Base-by-base conservation (phyloP, 1,140 invertebrate species). In the Drosophila athabasca region DNA sequence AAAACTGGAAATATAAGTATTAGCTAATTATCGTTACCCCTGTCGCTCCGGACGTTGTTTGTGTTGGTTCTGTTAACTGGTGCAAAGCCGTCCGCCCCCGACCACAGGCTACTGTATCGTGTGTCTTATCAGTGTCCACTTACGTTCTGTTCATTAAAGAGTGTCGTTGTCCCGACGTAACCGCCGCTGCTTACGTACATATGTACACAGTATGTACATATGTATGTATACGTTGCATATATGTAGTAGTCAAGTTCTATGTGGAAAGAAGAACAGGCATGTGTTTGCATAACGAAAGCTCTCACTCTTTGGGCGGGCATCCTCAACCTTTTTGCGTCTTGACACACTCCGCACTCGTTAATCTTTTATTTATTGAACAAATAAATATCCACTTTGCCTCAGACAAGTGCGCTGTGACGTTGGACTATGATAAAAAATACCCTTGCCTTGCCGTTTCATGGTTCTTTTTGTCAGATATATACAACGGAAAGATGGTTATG, bases 1-100 rank as follows among this genome's bases (percentile, higher is more conserved):
- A 39, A 7, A 68, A 69, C 55, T 59, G 49, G 50, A 67, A 60
- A 75, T 66, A 74, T 45, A 13, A n/a, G 15, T 76, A 54, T 85
- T 79, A 68, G 73, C 66, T 51, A 73, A 75, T 73, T 69, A 76
- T 51, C 66, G 70, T 73, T 69, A 72, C 17, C 46, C 45, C 61
- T 68, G 57, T 54, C 24, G 24, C 35, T 41, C 35, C 3, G 60
- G 39, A 41, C 48, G 60, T 62, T 73, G 15, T 43, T 48, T 45
- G 15, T 39, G 9, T 15, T 43, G 39, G 41, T 22, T 58, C 19
- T 15, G 26, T 41, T 26, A 50, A 39, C 17, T 39, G 24, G 24
- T 26, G 7, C 17, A 44, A 57, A 53, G 6, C 41, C 29, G 11
- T 41, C 48, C 29, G 15, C 13, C 6, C 6, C 41, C 64, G 35